Evolutionary conservation across 2,113 vertebrate genomes (phyloP), one percentile per base, ranked within the genome.

Genomic region (Phrynosoma blainvillii): DNA sequence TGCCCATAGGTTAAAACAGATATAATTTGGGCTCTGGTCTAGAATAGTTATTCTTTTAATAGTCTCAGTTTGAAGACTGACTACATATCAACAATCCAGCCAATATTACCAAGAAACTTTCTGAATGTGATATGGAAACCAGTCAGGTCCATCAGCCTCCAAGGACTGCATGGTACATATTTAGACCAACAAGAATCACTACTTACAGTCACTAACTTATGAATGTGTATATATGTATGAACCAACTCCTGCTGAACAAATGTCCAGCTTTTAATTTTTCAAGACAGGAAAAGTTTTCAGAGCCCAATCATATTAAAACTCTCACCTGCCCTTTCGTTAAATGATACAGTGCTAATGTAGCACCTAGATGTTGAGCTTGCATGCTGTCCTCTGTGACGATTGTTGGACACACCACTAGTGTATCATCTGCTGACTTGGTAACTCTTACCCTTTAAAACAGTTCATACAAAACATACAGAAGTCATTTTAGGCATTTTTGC

Each of bases 331-430:
- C 99, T 96, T 99, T 99, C 47, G 98, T 96, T 88, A 99, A 95
- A 85, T 93, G 98, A 95, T 99, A 99, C 6, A 99, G 97, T 0
- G 99, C 98, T 91, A 98, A 93, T 0, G 99, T 99, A 70, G 99
- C 98, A 89, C 95, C 99, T 82, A 99, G 95, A 89, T 99, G 99
- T 79, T 99, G 99, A 5, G 99, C 99, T 94, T 99, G 99, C 99
- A 99, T 99, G 89, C 98, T 92, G 47, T 99, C 99, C 91, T 99
- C 99, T 10, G 98, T 99, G 89, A 99, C 85, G 1, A 99, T 98
- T 56, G 97, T 97, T 81, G 99, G 98, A 94, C 99, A 99, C n/a
- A 98, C 98, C 21, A 96, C 93, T 90, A 99, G 94, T 3, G 98
- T 93, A 73, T 98, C 98, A 16, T 98, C 98, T 7, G 96, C 95